phyloP scores from a whole-genome alignment of 2,797 vertebrate genomes.

The Philypnodon macrostomus region DNA sequence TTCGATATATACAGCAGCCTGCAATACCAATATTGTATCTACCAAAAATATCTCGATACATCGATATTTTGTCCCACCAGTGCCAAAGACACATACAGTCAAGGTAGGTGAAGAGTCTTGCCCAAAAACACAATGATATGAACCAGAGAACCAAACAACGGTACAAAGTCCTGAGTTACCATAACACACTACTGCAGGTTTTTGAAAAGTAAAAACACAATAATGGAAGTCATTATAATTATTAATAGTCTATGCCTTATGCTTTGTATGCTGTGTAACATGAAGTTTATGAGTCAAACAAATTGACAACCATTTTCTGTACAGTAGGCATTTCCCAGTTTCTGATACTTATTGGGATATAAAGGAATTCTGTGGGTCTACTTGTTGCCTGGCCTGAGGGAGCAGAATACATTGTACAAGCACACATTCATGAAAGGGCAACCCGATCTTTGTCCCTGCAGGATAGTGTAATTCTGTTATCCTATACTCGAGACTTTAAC shows the following conservation, averaged over 20 bases:
- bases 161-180: too few relatives aligned
- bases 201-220: too few relatives aligned
- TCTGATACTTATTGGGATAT: constrained; percentile 1
- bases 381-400: constrained; percentile 27
- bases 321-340: neutral
- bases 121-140: too few relatives aligned
- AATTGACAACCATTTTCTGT: neutral
- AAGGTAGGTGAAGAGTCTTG: too few relatives aligned
- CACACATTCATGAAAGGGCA: constrained; percentile 46
- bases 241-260: neutral
- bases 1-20: too few relatives aligned
- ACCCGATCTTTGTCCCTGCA: constrained; percentile 70
- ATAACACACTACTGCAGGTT: too few relatives aligned
- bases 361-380: constrained; percentile 19
- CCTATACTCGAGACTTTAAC: constrained; percentile 58
- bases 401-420: constrained; percentile 31
- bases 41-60: too few relatives aligned
- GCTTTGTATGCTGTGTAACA: neutral
- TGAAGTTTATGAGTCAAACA: neutral
- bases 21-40: too few relatives aligned
- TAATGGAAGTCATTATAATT: constrained; percentile 2
- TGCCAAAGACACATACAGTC: too few relatives aligned
- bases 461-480: constrained; percentile 56
- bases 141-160: too few relatives aligned
- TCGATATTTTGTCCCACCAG: too few relatives aligned